Conservation (phyloP, 2,113 vertebrate genomes). For the Murina feae region DNA sequence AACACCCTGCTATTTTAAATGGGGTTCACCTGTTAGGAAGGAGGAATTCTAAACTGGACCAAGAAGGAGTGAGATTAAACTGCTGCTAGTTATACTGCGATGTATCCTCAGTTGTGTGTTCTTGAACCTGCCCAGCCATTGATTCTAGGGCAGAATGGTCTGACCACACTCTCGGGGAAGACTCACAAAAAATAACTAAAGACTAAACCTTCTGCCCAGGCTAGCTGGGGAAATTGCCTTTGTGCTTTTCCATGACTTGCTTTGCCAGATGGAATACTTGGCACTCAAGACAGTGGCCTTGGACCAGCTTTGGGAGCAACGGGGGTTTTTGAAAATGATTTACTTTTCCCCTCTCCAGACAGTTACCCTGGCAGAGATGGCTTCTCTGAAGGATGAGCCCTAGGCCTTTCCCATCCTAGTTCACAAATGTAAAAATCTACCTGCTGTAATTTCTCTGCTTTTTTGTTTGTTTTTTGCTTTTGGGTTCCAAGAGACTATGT, state of each 20-base stretch:
- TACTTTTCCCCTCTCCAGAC: conserved; percentile 45
- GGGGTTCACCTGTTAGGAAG: not conserved
- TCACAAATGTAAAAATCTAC: not conserved
- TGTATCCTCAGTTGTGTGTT: not conserved
- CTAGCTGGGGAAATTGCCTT: conserved; percentile 38
- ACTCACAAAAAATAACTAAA: conserved; percentile 35
- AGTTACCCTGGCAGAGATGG: conserved; percentile 31
- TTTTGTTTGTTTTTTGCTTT: not conserved
- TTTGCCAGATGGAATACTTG: conserved; percentile 59
- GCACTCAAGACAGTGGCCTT: not conserved
- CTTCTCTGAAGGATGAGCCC: conserved; percentile 9
- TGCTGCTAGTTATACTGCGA: rapidly evolving
- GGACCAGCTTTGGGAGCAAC: conserved; percentile 48
- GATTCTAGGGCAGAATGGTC: not conserved
- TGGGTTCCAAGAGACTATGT: not conserved
- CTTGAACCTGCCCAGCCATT: not conserved
- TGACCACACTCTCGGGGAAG: not conserved
- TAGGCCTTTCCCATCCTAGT: conserved; percentile 24
- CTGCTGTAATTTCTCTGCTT: not conserved
- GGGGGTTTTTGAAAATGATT: conserved; percentile 62
- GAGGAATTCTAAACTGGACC: not conserved
- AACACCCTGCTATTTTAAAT: not conserved
- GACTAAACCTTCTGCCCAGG: conserved; percentile 33
- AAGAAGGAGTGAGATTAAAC: not conserved
- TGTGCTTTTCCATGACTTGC: conserved; percentile 63